Percentiles rank a stretch among this genome's conserved stretches.
Conservation (phyloP, 1,140 invertebrate species). For the Armadillidium nasatum region DNA sequence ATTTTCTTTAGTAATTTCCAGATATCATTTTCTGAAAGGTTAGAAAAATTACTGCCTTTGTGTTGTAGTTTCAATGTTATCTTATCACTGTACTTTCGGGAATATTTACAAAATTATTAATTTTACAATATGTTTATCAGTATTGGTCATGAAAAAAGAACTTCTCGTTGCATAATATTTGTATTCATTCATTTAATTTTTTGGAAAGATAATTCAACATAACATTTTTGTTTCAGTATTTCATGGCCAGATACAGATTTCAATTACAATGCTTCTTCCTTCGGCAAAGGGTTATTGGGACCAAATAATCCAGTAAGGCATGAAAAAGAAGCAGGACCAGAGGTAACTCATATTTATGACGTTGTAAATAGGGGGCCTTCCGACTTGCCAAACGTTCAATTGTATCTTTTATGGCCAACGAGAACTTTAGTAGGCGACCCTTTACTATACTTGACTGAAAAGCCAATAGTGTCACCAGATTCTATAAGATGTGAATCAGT, state of each 20-base stretch:
- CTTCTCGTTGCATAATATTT: no score
- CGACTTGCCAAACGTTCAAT: constrained; percentile 69
- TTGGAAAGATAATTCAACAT: no score
- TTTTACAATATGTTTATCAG: no score
- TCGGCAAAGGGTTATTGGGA: constrained; percentile 24
- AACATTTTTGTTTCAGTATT: constrained; percentile 51
- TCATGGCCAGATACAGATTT: constrained; percentile 47
- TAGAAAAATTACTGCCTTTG: no score
- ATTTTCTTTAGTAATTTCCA: no score
- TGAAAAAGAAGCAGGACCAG: constrained; percentile 75
- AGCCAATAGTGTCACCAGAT: constrained; percentile 67
- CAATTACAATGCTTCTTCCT: constrained; percentile 36
- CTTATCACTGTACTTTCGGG: no score
- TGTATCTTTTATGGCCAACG: constrained; percentile 79
- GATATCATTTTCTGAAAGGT: no score
- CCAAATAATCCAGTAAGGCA: constrained; percentile 22
- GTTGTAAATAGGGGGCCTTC: constrained; percentile 79
- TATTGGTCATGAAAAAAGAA: no score
- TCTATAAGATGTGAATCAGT: constrained; percentile 64
- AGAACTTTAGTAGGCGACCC: constrained; percentile 58
- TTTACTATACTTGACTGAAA: constrained; percentile 74
- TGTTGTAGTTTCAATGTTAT: no score
- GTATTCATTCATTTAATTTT: no score
- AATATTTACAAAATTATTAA: no score
- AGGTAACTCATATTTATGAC: constrained; percentile 77